Percentiles rank a stretch among this genome's conserved stretches.
These are phyloP conservation scores for Diabrotica virgifera DNA, from an alignment of 1,140 invertebrate species.

Conservation along the genomic window DNA sequence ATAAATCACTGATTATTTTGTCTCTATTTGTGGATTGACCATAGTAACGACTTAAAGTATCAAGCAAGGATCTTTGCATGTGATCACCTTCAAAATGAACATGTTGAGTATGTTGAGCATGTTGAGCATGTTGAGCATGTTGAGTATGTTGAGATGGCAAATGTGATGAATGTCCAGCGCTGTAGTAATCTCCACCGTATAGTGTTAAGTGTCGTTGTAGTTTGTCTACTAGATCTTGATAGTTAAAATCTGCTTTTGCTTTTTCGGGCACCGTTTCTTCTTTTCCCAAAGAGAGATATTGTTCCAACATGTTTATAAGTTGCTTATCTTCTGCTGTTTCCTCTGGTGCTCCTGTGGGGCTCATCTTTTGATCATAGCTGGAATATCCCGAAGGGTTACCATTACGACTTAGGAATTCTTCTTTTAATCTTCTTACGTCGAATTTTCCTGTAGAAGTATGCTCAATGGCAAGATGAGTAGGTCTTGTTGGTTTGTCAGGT, in stretches of 20 bases:
- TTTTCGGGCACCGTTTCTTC: slow-evolving; percentile 47
- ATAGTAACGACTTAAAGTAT: slow-evolving; percentile 66
- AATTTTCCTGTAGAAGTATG: slow-evolving; percentile 59
- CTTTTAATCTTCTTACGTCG: slow-evolving; percentile 63
- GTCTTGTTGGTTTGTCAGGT: slow-evolving; percentile 42
- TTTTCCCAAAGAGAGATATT: slow-evolving; percentile 54
- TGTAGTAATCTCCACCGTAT: slow-evolving; percentile 32
- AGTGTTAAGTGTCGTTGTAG: slow-evolving; percentile 61
- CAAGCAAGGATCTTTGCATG: slow-evolving; percentile 59
- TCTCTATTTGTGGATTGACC: slow-evolving; percentile 61
- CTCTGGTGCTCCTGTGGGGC: slow-evolving; percentile 11
- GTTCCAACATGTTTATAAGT: slow-evolving; percentile 64
- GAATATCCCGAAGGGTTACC: slow-evolving; percentile 41
- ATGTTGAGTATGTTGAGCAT: slow-evolving; percentile 10
- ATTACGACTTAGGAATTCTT: slow-evolving; percentile 57
- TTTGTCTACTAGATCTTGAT: slow-evolving; percentile 63
- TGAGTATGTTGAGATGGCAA: slow-evolving; percentile 14
- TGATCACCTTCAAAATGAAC: slow-evolving; percentile 54
- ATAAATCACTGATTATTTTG: slow-evolving; percentile 65
- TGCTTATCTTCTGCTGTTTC: slow-evolving; percentile 56
- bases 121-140: slow-evolving; percentile 32
- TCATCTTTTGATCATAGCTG: slow-evolving; percentile 20
- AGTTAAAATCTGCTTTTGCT: slow-evolving; percentile 53
- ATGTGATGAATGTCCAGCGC: slow-evolving; percentile 39
- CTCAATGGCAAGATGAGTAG: slow-evolving; percentile 53